Base-by-base conservation (phyloP, 2,113 vertebrate species). In the Herpailurus yagouaroundi region DNA sequence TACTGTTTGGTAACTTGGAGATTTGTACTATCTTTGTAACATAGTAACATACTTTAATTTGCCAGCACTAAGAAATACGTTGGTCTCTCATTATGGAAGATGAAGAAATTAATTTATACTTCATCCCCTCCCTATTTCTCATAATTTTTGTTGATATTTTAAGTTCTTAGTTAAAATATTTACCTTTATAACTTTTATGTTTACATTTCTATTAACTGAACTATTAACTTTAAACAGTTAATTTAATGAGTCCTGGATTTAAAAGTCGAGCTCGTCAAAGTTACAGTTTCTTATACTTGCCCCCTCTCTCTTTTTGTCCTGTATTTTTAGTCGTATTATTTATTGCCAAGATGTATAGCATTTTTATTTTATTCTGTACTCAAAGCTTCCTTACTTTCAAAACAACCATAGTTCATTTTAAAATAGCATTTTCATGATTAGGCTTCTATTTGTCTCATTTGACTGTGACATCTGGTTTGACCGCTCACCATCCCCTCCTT, bases 121-220 rank as follows among this genome's bases (percentile, higher is more conserved):
- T 93, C 7, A 63, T n/a, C 55, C 85, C 19, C 29, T 48, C 57
- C 86, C 48, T 45, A 8, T 87, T 91, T 87, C 66, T 96, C 16
- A 69, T 60, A 84, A 64, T 86, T 90, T 94, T 91, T 85, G 27
- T 64, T 85, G 73, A 60, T 90, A 64, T 93, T 95, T 77, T 79
- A 64, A 73, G 48, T 94, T 96, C 33, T 84, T 95, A 80, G 25
- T 45, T 45, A 45, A 45, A 45, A 33, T 69, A 33, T 94, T 66
- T 48, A 36, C 27, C n/a, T 87, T 90, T 79, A 82, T 16, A 52
- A 16, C 4, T 81, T 93, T 95, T 85, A 64, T 76, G 52, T 79
- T 73, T 36, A 81, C 83, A 85, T 12, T 55, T 64, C 74, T 89
- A 1, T 68, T 92, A 68, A 81, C 29, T 89, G 57, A 86, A 69